A percentile compares a stretch with the other conserved stretches of the same genome.
phyloP scores from a whole-genome alignment of 2,888 invertebrate species.

The Hirtodrosophila duncani region DNA sequence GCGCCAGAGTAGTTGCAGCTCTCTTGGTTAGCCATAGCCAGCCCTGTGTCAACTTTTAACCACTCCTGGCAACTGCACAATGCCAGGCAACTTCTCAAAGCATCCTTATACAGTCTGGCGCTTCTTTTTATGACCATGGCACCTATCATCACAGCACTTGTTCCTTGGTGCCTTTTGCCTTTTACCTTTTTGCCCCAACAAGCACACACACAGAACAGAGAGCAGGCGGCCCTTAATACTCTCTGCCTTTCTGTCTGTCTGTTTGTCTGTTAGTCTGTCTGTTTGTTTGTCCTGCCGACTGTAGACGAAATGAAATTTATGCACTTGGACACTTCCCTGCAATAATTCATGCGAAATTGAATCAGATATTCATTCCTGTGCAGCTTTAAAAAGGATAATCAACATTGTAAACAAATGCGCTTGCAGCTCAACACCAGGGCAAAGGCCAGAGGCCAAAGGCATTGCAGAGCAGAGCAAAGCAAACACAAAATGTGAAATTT shows the following conservation, averaged over 20 bases:
- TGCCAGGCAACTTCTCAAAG: conserved; percentile 47
- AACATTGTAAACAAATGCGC: conserved; percentile 59
- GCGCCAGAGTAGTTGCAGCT: conserved; percentile 9
- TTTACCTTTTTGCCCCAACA: conserved; percentile 53
- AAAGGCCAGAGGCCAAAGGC: conserved; percentile 11
- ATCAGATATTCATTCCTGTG: conserved; percentile 68
- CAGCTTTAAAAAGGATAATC: conserved; percentile 70
- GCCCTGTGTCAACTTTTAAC: conserved; percentile 61
- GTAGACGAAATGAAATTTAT: conserved; percentile 66
- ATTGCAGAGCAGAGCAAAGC: conserved; percentile 6
- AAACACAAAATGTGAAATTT: conserved; percentile 36
- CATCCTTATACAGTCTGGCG: conserved; percentile 60
- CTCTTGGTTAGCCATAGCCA: conserved; percentile 6
- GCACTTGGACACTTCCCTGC: conserved; percentile 68
- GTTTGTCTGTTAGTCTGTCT: conserved; percentile 20
- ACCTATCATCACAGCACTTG: conserved; percentile 42
- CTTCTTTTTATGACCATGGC: conserved; percentile 67
- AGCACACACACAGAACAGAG: conserved; percentile 54
- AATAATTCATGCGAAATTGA: conserved; percentile 73
- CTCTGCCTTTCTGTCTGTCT: conserved; percentile 21
- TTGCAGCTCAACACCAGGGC: conserved; percentile 16
- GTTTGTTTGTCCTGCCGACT: conserved; percentile 32
- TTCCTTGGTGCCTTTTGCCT: conserved; percentile 32
- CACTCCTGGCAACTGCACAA: conserved; percentile 58
- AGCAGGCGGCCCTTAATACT: conserved; percentile 49